Base-by-base conservation (phyloP, 2,113 vertebrate genomes). In the Rafetus swinhoei region DNA sequence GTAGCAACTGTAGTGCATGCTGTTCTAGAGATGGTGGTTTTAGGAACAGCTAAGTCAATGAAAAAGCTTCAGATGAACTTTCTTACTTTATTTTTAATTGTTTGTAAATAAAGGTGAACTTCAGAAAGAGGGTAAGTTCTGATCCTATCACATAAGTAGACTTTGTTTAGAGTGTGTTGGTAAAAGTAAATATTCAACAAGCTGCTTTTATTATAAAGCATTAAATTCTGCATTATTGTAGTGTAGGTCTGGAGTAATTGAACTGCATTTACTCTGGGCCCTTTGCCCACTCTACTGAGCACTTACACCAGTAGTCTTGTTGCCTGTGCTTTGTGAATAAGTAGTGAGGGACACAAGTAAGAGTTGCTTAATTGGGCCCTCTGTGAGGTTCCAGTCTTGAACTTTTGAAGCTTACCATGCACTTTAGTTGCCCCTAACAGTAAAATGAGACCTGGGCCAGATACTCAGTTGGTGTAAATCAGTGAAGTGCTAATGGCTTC, bases 401-500 rank as follows among this genome's bases (percentile, higher is more conserved):
- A 10, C 32, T 32, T 10, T 10, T 35, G 18, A n/a, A 72, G n/a
- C 18, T 77, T 77, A 81, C 39, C 60, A 62, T 93, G 60, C 25
- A 4, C 32, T 81, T 94, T 84, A 87, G 88, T 81, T 22, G 35
- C 32, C 84, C 93, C 85, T 85, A 87, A 91, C 93, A 0, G 86
- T 65, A 93, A 88, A 12, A n/a, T 92, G 62, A 83, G 59, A 25
- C 55, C 45, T 54, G 92, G 92, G 84, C 92, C 55, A 74, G 90
- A 82, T 93, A 81, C 56, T 95, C 91, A 54, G 74, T 87, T 87
- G 55, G 74, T 95, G 93, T 93, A 62, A 62, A 29, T 14, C 25
- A 62, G 27, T 29, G 24, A 25, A 12, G 12, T 12, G 6, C 59
- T 12, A 62, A 11, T 60, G 5, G 59, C 8, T 72, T 72, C n/a